Conservation (phyloP, 2,797 vertebrate species). For the Danio aesculapii region DNA sequence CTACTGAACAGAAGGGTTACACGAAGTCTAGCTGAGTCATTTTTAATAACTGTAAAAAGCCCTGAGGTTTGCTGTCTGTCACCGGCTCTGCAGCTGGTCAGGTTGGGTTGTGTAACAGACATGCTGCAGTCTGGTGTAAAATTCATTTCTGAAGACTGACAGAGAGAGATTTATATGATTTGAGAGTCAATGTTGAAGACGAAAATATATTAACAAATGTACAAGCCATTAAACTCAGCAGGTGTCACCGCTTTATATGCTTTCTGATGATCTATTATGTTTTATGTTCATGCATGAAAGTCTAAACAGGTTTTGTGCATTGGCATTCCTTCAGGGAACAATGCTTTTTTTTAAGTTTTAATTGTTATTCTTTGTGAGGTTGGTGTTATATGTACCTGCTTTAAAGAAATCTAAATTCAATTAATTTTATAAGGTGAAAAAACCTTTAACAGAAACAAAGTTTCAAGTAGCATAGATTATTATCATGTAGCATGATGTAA, state of each 20-base stretch:
- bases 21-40: background rate
- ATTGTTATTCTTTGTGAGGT: background rate
- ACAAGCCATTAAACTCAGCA: background rate
- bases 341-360: background rate
- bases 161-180: slow-evolving; percentile 47
- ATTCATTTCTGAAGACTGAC: slow-evolving; percentile 44
- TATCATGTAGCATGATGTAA: background rate
- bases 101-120: slow-evolving; percentile 31
- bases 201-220: slow-evolving; percentile 12
- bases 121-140: slow-evolving; percentile 33
- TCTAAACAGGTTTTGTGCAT: background rate
- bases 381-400: too few relatives aligned
- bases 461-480: background rate
- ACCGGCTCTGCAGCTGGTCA: slow-evolving; percentile 27
- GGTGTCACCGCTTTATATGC: background rate
- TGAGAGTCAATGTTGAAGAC: slow-evolving; percentile 20
- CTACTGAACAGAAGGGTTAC: slow-evolving; percentile 68
- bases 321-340: background rate
- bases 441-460: background rate
- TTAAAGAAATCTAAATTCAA: too few relatives aligned
- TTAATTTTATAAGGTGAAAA: background rate
- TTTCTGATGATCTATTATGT: background rate
- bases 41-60: slow-evolving; percentile 40
- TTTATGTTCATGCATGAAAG: background rate
- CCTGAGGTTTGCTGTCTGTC: slow-evolving; percentile 65